phyloP scores from a whole-genome alignment of 2,888 invertebrate species.

The Colostygia pectinataria region DNA sequence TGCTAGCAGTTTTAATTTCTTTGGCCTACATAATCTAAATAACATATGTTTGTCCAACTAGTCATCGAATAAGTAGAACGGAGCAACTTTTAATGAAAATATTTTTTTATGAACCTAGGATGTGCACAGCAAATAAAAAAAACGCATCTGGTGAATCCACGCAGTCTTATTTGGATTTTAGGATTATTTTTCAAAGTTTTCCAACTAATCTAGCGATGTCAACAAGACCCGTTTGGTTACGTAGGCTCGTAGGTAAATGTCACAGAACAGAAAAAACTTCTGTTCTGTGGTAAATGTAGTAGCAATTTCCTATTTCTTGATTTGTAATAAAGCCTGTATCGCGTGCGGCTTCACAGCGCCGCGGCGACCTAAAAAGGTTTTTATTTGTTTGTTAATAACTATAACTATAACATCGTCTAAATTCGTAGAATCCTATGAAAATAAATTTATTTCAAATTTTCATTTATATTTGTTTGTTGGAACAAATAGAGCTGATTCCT shows the following conservation, averaged over 20 bases:
- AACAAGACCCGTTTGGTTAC: conserved; percentile 1
- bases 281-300: conserved; percentile 15
- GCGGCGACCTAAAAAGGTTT: conserved; percentile 77
- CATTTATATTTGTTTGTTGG: not conserved
- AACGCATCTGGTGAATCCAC: no score
- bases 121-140: no score
- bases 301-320: conserved; percentile 71
- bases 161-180: no score
- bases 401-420: conserved; percentile 17
- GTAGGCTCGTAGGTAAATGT: conserved; percentile 1
- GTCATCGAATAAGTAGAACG: no score
- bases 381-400: conserved; percentile 34
- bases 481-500: conserved; percentile 5
- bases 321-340: conserved; percentile 49
- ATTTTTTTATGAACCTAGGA: no score
- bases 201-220: not conserved
- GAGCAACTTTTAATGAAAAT: no score
- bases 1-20: no score
- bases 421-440: conserved; percentile 18
- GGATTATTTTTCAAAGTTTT: not conserved
- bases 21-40: no score
- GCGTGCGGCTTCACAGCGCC: conserved; percentile 46
- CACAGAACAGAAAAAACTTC: no score
- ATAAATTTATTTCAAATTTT: conserved; percentile 7
- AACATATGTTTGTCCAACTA: no score